A percentile compares a stretch with the other conserved stretches of the same genome.
Conservation (phyloP, 2,797 vertebrate genomes). For the Pseudomugil tenellus region DNA sequence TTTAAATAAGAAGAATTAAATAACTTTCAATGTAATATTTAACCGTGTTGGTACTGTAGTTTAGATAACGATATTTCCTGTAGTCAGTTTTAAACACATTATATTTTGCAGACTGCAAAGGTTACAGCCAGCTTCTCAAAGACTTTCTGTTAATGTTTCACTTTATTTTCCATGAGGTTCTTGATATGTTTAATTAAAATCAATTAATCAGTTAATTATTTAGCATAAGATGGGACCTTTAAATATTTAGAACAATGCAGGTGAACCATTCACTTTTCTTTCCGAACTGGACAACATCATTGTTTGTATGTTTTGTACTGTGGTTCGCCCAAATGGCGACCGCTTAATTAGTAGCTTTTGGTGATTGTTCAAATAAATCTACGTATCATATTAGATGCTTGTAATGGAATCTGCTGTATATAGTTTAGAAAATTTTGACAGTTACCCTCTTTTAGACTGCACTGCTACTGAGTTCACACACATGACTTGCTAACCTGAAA, state of each 20-base stretch:
- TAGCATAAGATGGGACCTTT: no score
- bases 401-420: not conserved
- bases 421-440: not conserved
- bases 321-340: no score
- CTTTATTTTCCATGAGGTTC: no score
- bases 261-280: not conserved
- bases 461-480: not conserved
- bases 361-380: no score
- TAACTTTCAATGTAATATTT: not conserved
- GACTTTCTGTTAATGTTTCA: no score
- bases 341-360: no score
- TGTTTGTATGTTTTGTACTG: not conserved
- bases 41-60: no score
- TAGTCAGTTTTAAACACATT: not conserved
- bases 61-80: not conserved
- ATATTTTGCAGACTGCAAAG: not conserved
- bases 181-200: no score
- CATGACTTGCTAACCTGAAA: no score
- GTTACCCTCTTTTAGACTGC: not conserved
- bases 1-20: not conserved
- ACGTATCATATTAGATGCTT: not conserved
- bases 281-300: not conserved
- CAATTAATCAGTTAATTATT: no score
- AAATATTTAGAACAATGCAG: not conserved
- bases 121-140: no score